Base-by-base conservation (phyloP, 1,140 invertebrate genomes). In the Drosophila ercepeae region DNA sequence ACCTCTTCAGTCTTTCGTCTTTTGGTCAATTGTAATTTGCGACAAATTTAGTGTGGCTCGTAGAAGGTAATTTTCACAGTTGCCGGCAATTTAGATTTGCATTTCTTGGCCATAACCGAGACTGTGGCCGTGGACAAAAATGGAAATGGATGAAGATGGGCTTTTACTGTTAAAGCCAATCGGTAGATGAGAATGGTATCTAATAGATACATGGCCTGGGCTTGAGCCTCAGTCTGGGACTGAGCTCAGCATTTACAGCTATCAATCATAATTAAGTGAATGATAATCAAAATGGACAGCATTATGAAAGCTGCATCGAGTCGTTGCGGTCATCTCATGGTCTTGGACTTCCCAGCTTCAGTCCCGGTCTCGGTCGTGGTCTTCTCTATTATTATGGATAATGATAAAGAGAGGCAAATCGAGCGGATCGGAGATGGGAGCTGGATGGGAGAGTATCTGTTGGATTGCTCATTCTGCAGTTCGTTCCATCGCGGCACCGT, bases 241-340 rank as follows among this genome's bases (percentile, higher is more conserved):
- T 51, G 16, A 42, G 49, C 74, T 79, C 76, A 78, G 48, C 72
- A 86, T 88, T 88, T 88, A 88, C 82, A 88, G 82, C 82, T 88
- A 88, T 88, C 82, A 88, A 88, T 88, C 82, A 88, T 88, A 88
- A 88, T 88, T 88, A 88, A 88, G 75, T 88, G 82, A 82, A 88
- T 88, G 83, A 88, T 88, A 88, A 88, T 88, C 83, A 89, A 88
- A 82, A 88, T 88, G 74, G 60, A 82, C 82, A 86, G 83, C 73
- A 81, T 86, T 86, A 86, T 84, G 61, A 63, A 74, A 73, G 68
- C 51, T 68, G 59, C 41, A 64, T 34, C 57, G 52, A 21, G 34
- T 78, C 41, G 50, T 32, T 44, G 45, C 50, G 53, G 55, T 49
- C 70, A 68, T 59, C 61, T 16, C 23, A 16, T 54, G 34, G 57